Base-by-base conservation (phyloP, 1,140 invertebrate genomes). In the Zophobas morio region DNA sequence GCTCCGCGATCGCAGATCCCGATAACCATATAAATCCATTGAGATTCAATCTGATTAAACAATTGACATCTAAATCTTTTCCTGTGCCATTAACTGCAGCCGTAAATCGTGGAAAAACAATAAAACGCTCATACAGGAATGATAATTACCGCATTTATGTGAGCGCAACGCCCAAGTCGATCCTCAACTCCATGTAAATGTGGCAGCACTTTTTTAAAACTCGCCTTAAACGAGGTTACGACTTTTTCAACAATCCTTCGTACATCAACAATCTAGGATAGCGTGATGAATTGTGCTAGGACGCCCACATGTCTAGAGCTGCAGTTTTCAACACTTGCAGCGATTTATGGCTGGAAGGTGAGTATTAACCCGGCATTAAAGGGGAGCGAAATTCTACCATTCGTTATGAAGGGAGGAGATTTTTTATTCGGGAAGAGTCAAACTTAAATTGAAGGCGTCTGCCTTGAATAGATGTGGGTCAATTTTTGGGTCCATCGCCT, bases 401-500 rank as follows among this genome's bases (percentile, higher is more conserved):
- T 20, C 2, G 49, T 51, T 51, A 51, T 5, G 20, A 20, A 20
- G 49, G 49, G 20, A 51, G 20, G 6, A 20, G 20, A 51, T 51
- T 51, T 51, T 51, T 51, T 51, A 51, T 51, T 51, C 49, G 49
- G 49, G n/a, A 51, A 51, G n/a, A 51, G 49, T 51, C 49, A 63
- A 66, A 66, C 8, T 66, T 40, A 66, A 40, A 66, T 57, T 57
- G 54, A 42, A 42, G 36, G n/a, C 37, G 39, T 37, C 60, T 4
- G 20, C 20, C 49, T 20, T 51, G 49, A 51, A 51, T 51, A 20
- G 60, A 42, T 66, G 36, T 40, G 60, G 60, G 60, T 66, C 60
- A 66, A 73, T 73, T 73, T 73, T 54, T 73, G 51, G 71, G 71
- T 54, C 54, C 49, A 73, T 42, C 54, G 71, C 47, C 34, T 54